phyloP scores from a whole-genome alignment of 2,888 invertebrate genomes.

The Tetragnatha montana region DNA sequence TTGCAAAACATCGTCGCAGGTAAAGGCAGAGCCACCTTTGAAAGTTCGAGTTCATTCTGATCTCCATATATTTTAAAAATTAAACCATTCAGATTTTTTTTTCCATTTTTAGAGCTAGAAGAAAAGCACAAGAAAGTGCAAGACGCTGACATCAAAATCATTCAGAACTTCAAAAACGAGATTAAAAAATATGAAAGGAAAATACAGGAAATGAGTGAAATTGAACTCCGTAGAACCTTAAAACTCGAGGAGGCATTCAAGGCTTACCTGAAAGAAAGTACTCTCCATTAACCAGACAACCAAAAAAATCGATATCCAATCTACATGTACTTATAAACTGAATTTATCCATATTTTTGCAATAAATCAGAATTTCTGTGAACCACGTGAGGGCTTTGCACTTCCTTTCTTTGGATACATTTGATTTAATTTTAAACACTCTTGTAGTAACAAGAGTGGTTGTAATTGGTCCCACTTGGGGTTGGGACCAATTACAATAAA shows the following conservation, averaged over 20 bases:
- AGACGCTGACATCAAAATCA: conserved; percentile 7
- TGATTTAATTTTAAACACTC: no score
- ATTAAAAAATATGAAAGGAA: conserved; percentile 16
- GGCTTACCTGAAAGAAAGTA: conserved; percentile 1
- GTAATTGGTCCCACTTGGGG: no score
- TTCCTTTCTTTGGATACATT: no score
- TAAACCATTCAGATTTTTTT: background rate
- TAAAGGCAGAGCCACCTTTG: background rate
- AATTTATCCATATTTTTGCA: no score
- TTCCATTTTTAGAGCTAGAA: conserved; percentile 31
- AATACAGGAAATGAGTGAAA: conserved; percentile 19
- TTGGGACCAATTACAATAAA: no score
- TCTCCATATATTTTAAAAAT: background rate
- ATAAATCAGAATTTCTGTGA: no score
- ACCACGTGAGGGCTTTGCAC: no score
- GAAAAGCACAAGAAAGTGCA: conserved; percentile 20
- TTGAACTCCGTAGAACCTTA: conserved; percentile 13
- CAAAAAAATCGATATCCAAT: no score
- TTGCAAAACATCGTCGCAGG: conserved; percentile 19
- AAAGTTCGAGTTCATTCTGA: no score
- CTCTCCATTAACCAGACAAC: no score
- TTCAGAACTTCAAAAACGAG: conserved; percentile 14
- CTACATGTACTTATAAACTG: no score
- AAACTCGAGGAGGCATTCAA: conserved; percentile 33
- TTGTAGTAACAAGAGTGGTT: no score